Conservation (phyloP, 2,888 invertebrate species). For the Cerastis rubricosa region DNA sequence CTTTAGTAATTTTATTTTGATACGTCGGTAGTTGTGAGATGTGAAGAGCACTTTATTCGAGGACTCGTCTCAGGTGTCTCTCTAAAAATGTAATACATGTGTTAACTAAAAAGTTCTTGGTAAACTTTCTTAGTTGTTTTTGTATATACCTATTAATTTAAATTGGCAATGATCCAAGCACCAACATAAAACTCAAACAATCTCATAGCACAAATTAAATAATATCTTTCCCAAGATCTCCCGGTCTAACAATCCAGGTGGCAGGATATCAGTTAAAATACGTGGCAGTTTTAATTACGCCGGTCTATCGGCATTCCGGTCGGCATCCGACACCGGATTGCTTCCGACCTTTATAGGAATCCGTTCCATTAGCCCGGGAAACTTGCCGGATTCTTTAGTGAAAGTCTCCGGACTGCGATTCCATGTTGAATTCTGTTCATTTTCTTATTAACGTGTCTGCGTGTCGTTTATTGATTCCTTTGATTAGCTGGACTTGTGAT, state of each 20-base stretch:
- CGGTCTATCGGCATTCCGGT: constrained; percentile 83
- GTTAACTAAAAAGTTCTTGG: too few species aligned
- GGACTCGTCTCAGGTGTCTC: neutral
- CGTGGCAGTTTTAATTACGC: constrained; percentile 86
- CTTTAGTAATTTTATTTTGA: neutral
- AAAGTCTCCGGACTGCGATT: constrained; percentile 63
- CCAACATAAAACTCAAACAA: neutral
- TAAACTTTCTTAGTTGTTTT: too few species aligned
- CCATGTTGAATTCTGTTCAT: constrained; percentile 66
- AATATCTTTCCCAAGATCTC: constrained; percentile 60
- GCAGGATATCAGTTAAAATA: constrained; percentile 81
- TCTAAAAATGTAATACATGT: neutral
- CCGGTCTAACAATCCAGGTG: constrained; percentile 74
- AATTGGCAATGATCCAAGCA: neutral
- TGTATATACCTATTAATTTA: neutral
- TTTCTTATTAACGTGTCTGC: constrained; percentile 69
- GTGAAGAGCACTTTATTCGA: constrained; percentile 6
- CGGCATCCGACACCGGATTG: constrained; percentile 73
- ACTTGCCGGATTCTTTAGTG: constrained; percentile 81
- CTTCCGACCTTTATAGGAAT: constrained; percentile 80
- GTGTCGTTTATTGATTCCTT: constrained; percentile 62
- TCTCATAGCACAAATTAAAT: neutral
- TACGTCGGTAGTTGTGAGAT: neutral
- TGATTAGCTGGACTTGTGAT: constrained; percentile 62
- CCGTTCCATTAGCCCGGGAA: constrained; percentile 82